Evolutionary conservation across 30 jellyfish, hydroid and myxozoan species (phyloP).

Genomic region (Turritopsis rubra): DNA sequence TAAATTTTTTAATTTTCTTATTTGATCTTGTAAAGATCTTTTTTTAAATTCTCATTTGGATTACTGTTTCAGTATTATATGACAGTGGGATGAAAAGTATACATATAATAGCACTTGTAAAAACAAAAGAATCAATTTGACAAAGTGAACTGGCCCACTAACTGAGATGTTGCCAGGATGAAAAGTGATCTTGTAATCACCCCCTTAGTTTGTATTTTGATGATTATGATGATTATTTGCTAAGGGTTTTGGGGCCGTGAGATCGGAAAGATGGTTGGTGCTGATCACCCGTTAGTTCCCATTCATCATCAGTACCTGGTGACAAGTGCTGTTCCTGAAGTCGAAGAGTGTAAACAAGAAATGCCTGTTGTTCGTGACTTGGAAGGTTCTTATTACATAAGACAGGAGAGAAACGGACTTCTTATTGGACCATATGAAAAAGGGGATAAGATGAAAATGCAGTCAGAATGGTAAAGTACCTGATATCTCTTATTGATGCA

Average conservation of each 20-base stretch:
- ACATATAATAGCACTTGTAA: too few species aligned
- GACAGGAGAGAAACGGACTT: conserved; percentile 88
- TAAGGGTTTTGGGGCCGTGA: conserved; percentile 98
- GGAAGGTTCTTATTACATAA: conserved; percentile 75
- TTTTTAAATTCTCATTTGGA: too few species aligned
- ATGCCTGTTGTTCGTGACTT: conserved; percentile 89
- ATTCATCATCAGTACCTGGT: conserved; percentile 93
- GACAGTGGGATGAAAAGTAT: too few species aligned
- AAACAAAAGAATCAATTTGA: too few species aligned
- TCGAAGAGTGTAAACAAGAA: conserved; percentile 50
- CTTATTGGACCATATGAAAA: conserved; percentile 90
- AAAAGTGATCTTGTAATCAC: too few species aligned
- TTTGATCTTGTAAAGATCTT: too few species aligned
- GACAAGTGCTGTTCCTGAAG: conserved; percentile 85
- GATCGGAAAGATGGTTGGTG: conserved; percentile 87
- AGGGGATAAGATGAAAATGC: conserved; percentile 72
- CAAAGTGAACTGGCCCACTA: too few species aligned
- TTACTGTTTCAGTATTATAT: too few species aligned
- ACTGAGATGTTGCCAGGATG: too few species aligned
- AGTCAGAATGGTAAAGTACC: conserved; percentile 73
- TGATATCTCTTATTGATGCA: background rate
- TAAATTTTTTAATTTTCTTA: background rate
- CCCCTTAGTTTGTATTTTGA: too few species aligned
- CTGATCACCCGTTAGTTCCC: conserved; percentile 84
- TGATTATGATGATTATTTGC: too few species aligned